Base-by-base conservation (phyloP, 1,140 invertebrate genomes). In the Drosophila neocordata region DNA sequence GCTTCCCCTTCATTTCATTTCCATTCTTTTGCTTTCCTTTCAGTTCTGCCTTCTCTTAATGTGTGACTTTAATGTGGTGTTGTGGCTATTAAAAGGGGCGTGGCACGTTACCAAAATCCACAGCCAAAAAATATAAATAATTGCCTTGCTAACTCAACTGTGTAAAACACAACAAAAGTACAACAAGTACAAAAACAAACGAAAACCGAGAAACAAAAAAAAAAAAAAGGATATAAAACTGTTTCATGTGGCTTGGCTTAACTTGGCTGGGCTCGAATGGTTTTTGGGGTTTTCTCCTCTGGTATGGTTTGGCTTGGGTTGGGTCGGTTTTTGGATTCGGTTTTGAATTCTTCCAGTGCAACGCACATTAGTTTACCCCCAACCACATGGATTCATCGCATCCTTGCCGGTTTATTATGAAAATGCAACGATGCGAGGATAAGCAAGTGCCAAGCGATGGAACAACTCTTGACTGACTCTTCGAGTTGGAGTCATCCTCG, bases 81-180 rank as follows among this genome's bases (percentile, higher is more conserved):
- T 18, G 27, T 12, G 64, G 53, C 64, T 48, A 70, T 68, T 64
- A 68, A 68, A 68, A 62, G 52, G 38, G 35, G 35, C 24, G 57
- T n/a, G 37, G 6, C 8, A 4, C 11, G 4, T 12, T 5, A 0
- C 59, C 13, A 18, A n/a, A 34, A 57, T 9, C 22, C 52, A 48
- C 12, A 44, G 31, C 41, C 27, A 38, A 78, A 82, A 62, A 76
- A 72, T 63, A 88, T 88, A 88, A 88, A 88, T 88, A 88, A 88
- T 88, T 88, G 83, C 83, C 77, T 77, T 88, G 83, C 79, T 82
- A 79, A 80, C 83, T 88, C 83, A 88, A 77, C 83, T 79, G 82
- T 81, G 73, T 80, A 51, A 56, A 48, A 48, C 15, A 48, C 41
- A 44, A 44, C 41, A 44, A 44, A 7, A 15, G 7, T 13, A 18